phyloP scores from a whole-genome alignment of 2,888 invertebrate species.

The Drosophila neoperkinsi region DNA sequence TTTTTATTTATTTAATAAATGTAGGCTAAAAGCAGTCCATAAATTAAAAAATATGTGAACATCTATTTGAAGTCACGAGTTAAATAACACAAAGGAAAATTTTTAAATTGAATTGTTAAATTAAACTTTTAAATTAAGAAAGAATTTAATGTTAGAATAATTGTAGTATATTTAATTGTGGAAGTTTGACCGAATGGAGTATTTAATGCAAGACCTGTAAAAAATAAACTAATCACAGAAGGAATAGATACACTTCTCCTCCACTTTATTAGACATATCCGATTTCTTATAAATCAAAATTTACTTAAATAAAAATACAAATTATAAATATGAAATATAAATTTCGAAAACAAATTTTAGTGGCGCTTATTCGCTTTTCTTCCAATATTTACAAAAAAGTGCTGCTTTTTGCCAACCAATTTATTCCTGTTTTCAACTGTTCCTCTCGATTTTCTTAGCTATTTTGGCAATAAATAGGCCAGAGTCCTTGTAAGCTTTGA shows the following conservation, averaged over 20 bases:
- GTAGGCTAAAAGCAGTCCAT: no score
- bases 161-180: no score
- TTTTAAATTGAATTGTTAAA: not conserved
- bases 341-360: no score
- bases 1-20: no score
- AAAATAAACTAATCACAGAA: not conserved
- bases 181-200: no score
- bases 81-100: no score
- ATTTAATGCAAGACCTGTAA: no score
- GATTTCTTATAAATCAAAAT: not conserved
- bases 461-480: not conserved
- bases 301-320: not conserved
- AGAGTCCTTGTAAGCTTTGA: not conserved
- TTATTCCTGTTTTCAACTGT: not conserved
- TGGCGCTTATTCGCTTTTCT: not conserved
- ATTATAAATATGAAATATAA: no score
- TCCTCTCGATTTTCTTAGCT: not conserved
- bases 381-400: no score
- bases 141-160: no score
- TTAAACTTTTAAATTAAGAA: not conserved
- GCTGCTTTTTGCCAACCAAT: not conserved
- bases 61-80: no score
- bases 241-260: not conserved
- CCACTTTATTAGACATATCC: not conserved
- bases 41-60: no score